Evolutionary conservation across 2,797 vertebrate species (phyloP), one percentile per base, ranked within the genome.

Genomic region (Nyctalus aviator): DNA sequence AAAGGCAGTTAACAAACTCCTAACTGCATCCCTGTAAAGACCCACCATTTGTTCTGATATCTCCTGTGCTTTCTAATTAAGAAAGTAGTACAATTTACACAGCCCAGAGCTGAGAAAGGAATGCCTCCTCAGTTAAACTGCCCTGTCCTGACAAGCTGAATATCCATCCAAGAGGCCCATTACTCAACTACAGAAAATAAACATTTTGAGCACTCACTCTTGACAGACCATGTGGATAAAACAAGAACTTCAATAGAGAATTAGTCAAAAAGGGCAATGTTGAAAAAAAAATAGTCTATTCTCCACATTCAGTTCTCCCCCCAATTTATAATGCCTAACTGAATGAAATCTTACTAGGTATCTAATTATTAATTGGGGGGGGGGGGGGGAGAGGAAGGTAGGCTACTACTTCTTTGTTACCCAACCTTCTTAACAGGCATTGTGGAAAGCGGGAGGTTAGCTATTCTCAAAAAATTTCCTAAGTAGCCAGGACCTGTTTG

Each of bases 1-100:
- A 21, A 95, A 89, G 59, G 89, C 93, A 83, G 89, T 95, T 72
- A 96, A 84, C 41, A 92, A 79, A 79, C 94, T 95, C 48, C 77
- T 96, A 32, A 77, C 79, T 32, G 32, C 76, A n/a, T 95, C 84
- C 7, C 76, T 93, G 4, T 92, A 85, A 86, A 90, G 50, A 48
- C 35, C 53, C n/a, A 81, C 66, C 37, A 21, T 88, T 88, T 66
- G 8, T 17, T 86, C 41, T 88, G 57, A 13, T 75, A 18, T n/a
- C 27, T 79, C 25, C 85, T 5, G 3, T 72, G 50, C 71, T 93
- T 93, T 25, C 53, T 53, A 35, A 8, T 18, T 77, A 78, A 93
- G 77, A 82, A 71, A 75, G 68, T 27, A 57, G 23, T 76, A 48
- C 68, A 14, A 93, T 23, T 91, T 88, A 71, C 18, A 88, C 25